phyloP scores from a whole-genome alignment of 2,888 invertebrate species.

The Leucophenga maculata region DNA sequence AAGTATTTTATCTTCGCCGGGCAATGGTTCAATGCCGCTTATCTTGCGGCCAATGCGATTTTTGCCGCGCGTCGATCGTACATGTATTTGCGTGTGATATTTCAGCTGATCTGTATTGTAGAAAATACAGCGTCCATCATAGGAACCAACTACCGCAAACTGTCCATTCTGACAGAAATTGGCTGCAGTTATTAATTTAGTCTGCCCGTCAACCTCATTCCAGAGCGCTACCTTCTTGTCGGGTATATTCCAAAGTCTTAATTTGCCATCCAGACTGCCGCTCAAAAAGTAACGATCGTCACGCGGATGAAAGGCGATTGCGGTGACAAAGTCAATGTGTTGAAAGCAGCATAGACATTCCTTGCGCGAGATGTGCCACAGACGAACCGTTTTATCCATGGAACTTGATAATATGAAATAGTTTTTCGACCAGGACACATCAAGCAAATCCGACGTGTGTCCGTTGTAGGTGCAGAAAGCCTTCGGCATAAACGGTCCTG shows the following conservation, averaged over 20 bases:
- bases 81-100: slow-evolving; percentile 98
- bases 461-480: slow-evolving; percentile 95
- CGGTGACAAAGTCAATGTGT: slow-evolving; percentile 99
- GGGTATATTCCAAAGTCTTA: slow-evolving; percentile 99
- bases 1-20: slow-evolving; percentile 93
- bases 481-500: slow-evolving; percentile 87
- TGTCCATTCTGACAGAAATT: slow-evolving; percentile 98
- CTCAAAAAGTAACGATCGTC: slow-evolving; percentile 93
- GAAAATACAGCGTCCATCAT: slow-evolving; percentile 98
- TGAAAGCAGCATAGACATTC: slow-evolving; percentile 99
- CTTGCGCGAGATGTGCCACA: slow-evolving; percentile 97
- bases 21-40: slow-evolving; percentile 97
- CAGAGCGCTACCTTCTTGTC: slow-evolving; percentile 99
- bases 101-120: slow-evolving; percentile 98
- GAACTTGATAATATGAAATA: slow-evolving; percentile 97
- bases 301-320: slow-evolving; percentile 97
- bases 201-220: slow-evolving; percentile 97
- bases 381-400: slow-evolving; percentile 97
- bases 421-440: slow-evolving; percentile 99
- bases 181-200: slow-evolving; percentile 95
- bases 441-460: slow-evolving; percentile 95
- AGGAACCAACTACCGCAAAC: slow-evolving; percentile 98
- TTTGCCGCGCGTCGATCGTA: slow-evolving; percentile 94
- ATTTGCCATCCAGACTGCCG: slow-evolving; percentile 97
- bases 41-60: slow-evolving; percentile 96